Percentiles rank a stretch among this genome's conserved stretches.
These are phyloP conservation scores for Leptopilina drosophilae DNA, from an alignment of 2,888 invertebrate genomes.

Conservation along the genomic window DNA sequence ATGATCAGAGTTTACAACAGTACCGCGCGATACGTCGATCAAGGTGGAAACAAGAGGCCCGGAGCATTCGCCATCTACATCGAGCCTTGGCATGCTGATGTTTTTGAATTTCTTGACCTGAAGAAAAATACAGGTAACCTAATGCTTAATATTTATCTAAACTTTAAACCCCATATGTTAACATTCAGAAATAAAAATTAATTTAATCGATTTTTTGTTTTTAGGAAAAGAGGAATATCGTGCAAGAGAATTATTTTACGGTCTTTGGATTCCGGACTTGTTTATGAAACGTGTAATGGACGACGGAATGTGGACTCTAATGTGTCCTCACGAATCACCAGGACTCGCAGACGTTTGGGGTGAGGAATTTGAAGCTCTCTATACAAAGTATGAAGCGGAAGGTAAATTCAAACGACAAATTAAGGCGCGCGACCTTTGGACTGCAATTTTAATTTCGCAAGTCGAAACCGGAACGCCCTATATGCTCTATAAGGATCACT, in stretches of 20 bases:
- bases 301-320: constrained; percentile 93
- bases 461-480: constrained; percentile 99
- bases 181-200: constrained; percentile 59
- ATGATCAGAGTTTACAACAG: constrained; percentile 97
- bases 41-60: constrained; percentile 98
- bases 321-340: constrained; percentile 97
- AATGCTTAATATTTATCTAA: not conserved
- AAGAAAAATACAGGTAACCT: constrained; percentile 90
- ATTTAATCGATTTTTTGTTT: not conserved
- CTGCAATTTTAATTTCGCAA: constrained; percentile 94
- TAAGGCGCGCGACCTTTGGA: constrained; percentile 93
- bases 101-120: constrained; percentile 95
- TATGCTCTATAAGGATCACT: constrained; percentile 97
- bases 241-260: constrained; percentile 97
- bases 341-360: constrained; percentile 96
- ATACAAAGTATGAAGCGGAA: constrained; percentile 91
- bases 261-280: constrained; percentile 98
- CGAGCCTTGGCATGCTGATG: constrained; percentile 99
- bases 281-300: constrained; percentile 96
- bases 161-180: constrained; percentile 9
- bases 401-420: constrained; percentile 84
- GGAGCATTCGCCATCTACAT: constrained; percentile 98
- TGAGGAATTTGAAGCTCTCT: constrained; percentile 93
- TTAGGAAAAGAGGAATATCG: constrained; percentile 92
- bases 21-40: constrained; percentile 97